A percentile compares a stretch with the other conserved stretches of the same genome.
Evolutionary conservation across 2,888 invertebrate genomes (phyloP).

Genomic region (Dysmachus trigonus): DNA sequence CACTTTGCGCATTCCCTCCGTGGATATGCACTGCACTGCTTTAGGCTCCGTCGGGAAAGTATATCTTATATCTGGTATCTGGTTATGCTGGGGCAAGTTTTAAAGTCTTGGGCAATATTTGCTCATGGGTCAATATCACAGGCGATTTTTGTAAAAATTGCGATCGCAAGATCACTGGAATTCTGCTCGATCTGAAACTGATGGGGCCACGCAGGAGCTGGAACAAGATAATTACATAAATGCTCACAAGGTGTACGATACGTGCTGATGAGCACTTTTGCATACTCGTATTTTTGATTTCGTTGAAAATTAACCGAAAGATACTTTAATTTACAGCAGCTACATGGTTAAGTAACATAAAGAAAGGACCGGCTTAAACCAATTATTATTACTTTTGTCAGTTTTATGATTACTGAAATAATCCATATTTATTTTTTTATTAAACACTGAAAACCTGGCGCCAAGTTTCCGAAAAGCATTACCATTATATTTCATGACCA

Average conservation of each 20-base stretch:
- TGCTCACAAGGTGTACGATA: background rate
- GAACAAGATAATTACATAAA: background rate
- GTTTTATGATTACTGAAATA: background rate
- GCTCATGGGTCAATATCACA: background rate
- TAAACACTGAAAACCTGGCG: background rate
- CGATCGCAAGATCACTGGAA: background rate
- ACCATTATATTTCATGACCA: background rate
- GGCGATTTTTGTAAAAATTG: background rate
- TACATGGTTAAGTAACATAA: background rate
- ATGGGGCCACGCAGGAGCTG: background rate
- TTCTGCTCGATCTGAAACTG: background rate
- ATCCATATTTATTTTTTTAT: too few relatives aligned
- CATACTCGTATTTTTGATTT: background rate
- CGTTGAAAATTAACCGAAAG: background rate
- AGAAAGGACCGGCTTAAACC: background rate
- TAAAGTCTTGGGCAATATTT: background rate
- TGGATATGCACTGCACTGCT: background rate
- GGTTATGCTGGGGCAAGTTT: background rate
- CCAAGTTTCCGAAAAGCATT: background rate
- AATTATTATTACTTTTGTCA: background rate
- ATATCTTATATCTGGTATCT: background rate
- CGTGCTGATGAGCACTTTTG: background rate
- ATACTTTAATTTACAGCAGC: background rate
- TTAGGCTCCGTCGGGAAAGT: background rate
- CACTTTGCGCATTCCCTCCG: background rate